A percentile compares a stretch with the other conserved stretches of the same genome.
Conservation (phyloP, 2,888 invertebrate genomes). For the Hymenopus coronatus region DNA sequence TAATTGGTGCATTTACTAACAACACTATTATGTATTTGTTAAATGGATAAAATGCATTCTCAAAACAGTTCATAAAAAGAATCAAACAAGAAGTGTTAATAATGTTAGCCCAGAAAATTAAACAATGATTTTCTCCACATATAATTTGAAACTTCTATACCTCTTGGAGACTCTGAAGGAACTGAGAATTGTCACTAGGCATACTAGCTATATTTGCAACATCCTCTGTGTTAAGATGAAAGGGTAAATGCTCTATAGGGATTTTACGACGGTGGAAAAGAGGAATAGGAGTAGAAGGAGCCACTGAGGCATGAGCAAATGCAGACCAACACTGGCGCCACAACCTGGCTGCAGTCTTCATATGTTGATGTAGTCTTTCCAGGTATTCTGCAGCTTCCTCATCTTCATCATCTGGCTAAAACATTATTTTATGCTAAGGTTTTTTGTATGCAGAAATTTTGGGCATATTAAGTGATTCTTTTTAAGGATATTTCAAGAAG, state of each 20-base stretch:
- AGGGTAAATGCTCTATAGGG: neutral
- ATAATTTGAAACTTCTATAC: slow-evolving; percentile 2
- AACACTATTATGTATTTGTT: no score
- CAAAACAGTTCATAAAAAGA: neutral
- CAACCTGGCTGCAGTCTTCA: slow-evolving; percentile 36
- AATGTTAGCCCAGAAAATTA: neutral
- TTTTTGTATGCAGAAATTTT: neutral
- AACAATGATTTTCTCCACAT: neutral
- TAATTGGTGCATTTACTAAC: no score
- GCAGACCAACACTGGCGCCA: slow-evolving; percentile 37
- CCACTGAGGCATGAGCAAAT: neutral
- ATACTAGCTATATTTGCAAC: neutral
- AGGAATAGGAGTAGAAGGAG: slow-evolving; percentile 8
- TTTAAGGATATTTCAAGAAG: no score
- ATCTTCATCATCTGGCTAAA: slow-evolving; percentile 37
- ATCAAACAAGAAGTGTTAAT: neutral
- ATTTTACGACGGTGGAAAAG: slow-evolving; percentile 3
- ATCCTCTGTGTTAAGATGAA: neutral
- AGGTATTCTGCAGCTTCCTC: slow-evolving; percentile 40
- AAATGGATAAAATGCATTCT: no score
- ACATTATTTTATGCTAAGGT: neutral
- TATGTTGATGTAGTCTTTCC: slow-evolving; percentile 39
- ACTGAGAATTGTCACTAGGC: neutral
- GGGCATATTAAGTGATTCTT: neutral
- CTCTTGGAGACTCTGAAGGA: neutral